Conservation (phyloP, 2,888 invertebrate genomes). For the Agrypnus murinus region DNA sequence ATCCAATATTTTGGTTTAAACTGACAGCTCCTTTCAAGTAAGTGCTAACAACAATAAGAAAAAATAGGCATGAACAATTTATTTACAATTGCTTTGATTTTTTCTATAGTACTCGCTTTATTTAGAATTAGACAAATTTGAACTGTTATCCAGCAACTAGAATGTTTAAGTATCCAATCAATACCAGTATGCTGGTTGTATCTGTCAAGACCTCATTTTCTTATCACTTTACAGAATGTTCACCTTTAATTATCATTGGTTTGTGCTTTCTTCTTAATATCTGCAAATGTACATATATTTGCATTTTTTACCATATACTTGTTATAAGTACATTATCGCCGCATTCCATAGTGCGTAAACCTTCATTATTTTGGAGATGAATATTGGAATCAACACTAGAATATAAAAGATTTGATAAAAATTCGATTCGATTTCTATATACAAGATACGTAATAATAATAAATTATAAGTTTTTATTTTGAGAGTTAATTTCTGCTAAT, state of each 20-base stretch:
- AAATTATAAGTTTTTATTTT: too few species aligned
- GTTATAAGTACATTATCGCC: too few species aligned
- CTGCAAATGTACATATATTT: too few species aligned
- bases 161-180: conserved; percentile 23
- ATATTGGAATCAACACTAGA: too few species aligned
- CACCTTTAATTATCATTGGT: conserved; percentile 40
- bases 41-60: background rate
- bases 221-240: conserved; percentile 46
- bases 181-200: conserved; percentile 50
- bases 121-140: conserved; percentile 10
- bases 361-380: too few species aligned
- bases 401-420: too few species aligned
- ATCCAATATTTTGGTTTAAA: conserved; percentile 13
- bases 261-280: conserved; percentile 21
- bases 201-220: conserved; percentile 47
- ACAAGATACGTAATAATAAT: too few species aligned
- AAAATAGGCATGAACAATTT: background rate
- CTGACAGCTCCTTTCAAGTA: conserved; percentile 21
- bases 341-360: too few species aligned
- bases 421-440: too few species aligned
- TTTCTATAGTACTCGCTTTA: conserved; percentile 11
- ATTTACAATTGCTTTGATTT: background rate
- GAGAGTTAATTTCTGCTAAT: too few species aligned
- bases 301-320: too few species aligned
- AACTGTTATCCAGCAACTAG: conserved; percentile 29